Conservation (phyloP, 1,140 invertebrate species). For the Cherax quadricarinatus region DNA sequence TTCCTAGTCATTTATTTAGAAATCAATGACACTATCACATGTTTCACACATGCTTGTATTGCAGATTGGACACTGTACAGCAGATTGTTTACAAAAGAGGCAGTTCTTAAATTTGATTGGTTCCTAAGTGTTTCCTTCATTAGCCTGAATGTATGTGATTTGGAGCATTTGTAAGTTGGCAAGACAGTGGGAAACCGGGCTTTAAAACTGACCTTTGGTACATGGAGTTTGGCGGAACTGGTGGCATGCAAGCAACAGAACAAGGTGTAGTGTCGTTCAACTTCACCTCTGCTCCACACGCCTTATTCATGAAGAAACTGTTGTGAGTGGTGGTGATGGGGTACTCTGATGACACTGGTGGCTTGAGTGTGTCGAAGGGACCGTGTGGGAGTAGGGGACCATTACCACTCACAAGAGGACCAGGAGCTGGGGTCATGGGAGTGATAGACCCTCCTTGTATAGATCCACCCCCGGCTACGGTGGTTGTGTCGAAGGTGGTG, state of each 20-base stretch:
- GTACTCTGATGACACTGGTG: constrained; percentile 75
- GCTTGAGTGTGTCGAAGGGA: constrained; percentile 69
- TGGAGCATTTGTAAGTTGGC: no score
- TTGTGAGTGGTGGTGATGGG: constrained; percentile 77
- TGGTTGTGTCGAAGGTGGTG: constrained; percentile 72
- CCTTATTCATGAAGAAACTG: constrained; percentile 70
- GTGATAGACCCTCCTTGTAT: constrained; percentile 49
- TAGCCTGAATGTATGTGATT: no score
- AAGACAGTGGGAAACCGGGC: background rate
- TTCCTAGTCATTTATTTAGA: no score
- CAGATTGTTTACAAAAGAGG: no score
- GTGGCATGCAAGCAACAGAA: constrained; percentile 66
- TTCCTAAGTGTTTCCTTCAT: no score
- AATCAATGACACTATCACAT: no score
- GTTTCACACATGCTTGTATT: no score
- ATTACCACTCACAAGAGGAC: constrained; percentile 32
- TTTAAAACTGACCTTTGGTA: constrained; percentile 55
- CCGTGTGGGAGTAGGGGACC: constrained; percentile 77
- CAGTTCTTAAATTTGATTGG: no score
- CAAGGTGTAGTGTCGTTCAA: constrained; percentile 68
- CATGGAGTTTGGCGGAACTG: constrained; percentile 53
- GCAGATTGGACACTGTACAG: no score
- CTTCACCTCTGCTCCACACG: constrained; percentile 70
- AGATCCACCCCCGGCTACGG: constrained; percentile 76
- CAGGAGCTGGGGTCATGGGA: constrained; percentile 56